Evolutionary conservation across 2,888 invertebrate species (phyloP), one percentile per base, ranked within the genome.

Genomic region (Timema podura): DNA sequence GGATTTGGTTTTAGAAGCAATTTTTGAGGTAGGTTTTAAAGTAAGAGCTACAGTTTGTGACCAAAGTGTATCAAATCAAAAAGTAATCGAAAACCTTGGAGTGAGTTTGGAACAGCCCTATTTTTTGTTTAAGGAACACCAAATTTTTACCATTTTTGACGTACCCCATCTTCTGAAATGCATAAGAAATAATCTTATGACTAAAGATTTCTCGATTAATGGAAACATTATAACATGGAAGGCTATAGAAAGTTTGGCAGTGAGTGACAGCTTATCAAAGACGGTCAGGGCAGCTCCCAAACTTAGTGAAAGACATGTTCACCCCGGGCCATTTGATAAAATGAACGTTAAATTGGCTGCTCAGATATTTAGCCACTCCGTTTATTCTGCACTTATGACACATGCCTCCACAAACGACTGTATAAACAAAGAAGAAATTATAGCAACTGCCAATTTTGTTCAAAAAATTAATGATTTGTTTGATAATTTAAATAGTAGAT

Each of bases 281-380:
- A 67, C 70, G 48, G 54, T 69, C 30, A 74, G 74, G 71, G 75
- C 76, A 48, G 75, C 75, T 2, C 73, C 73, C 13, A 76, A 76
- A 68, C 68, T 76, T 30, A 76, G 75, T 8, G 69, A 74, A 44
- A 49, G 67, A n/a, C 76, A 76, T 61, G 57, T 77, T 7, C 61
- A 71, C 64, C 76, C 75, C 8, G 72, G 73, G 48, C 65, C 70
- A n/a, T 76, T 76, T 71, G 72, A 75, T 65, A 73, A 73, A 67
- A 76, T 77, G 75, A 74, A 70, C 61, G 75, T 76, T 30, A 71
- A 69, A 30, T 71, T 74, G 44, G 76, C 76, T 8, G 70, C 75
- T 0, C 76, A 77, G 73, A 67, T 76, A 66, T 76, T 77, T 48
- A 76, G 76, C 71, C 74, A 74, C 30, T 71, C 76, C 1, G 73